phyloP scores from a whole-genome alignment of 2,888 invertebrate species.

The Acronicta leporina region DNA sequence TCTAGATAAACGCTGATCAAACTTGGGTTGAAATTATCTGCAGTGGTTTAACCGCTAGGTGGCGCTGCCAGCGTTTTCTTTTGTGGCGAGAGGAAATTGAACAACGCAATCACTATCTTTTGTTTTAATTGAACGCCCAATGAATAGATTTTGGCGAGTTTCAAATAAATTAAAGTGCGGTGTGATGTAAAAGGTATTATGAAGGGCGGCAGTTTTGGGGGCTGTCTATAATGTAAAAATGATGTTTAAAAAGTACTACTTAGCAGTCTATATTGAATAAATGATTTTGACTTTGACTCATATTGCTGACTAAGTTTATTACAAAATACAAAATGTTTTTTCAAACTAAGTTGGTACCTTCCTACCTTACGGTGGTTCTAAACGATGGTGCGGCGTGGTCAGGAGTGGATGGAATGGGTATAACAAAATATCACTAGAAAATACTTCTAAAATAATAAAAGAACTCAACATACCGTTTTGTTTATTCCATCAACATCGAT shows the following conservation, averaged over 20 bases:
- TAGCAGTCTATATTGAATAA: too few species aligned
- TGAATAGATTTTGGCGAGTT: constrained; percentile 47
- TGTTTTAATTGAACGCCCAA: constrained; percentile 56
- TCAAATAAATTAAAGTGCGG: constrained; percentile 44
- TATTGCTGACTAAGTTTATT: too few species aligned
- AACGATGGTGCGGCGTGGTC: too few species aligned
- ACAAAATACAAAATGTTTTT: too few species aligned
- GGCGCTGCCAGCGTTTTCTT: constrained; percentile 47
- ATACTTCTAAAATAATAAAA: constrained; percentile 40
- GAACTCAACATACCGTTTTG: constrained; percentile 5
- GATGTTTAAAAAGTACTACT: too few species aligned
- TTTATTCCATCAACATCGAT: constrained; percentile 31
- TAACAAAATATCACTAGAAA: background rate
- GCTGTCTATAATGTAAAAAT: too few species aligned
- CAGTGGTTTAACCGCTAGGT: constrained; percentile 28
- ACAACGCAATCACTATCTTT: constrained; percentile 56
- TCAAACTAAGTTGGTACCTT: too few species aligned
- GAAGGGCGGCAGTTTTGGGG: too few species aligned
- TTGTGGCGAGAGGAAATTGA: constrained; percentile 52
- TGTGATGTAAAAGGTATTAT: too few species aligned
- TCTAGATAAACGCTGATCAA: constrained; percentile 43
- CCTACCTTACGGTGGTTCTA: too few species aligned
- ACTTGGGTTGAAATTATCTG: constrained; percentile 34
- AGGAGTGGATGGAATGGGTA: too few species aligned
- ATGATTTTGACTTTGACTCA: too few species aligned